These are phyloP conservation scores for Callopanchax toddi DNA, from an alignment of 2,113 vertebrate genomes.

Conservation along the genomic window DNA sequence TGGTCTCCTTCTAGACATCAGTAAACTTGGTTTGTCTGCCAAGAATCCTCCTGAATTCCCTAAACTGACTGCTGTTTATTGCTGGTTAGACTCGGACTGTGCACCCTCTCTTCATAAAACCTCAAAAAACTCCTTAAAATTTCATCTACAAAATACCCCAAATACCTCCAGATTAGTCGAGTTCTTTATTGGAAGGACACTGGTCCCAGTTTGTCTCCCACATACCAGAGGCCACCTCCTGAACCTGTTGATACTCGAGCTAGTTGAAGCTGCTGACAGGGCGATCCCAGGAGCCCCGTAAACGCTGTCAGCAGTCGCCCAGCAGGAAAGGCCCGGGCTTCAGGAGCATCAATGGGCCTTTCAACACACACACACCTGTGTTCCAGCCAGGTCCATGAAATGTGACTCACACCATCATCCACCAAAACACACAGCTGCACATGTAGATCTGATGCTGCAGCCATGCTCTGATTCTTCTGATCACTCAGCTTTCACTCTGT, in stretches of 20 bases:
- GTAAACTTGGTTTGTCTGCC: neutral
- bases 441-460: too few relatives aligned
- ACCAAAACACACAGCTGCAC: conserved; percentile 14
- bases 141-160: neutral
- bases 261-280: conserved; percentile 66
- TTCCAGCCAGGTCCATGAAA: conserved; percentile 56
- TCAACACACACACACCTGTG: conserved; percentile 64
- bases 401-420: conserved; percentile 33
- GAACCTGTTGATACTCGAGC: conserved; percentile 21
- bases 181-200: conserved; percentile 11
- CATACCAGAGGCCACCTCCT: conserved; percentile 18
- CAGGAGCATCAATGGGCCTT: conserved; percentile 72
- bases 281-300: conserved; percentile 60
- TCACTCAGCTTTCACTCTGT: too few relatives aligned
- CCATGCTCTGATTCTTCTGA: too few relatives aligned
- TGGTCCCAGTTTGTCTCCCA: neutral
- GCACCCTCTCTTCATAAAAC: too few relatives aligned
- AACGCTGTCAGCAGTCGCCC: conserved; percentile 64
- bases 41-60: neutral
- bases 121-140: too few relatives aligned
- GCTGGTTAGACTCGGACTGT: neutral
- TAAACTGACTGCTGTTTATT: neutral
- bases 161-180: neutral
- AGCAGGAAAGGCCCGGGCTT: conserved; percentile 75
- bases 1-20: neutral